Percentiles rank a stretch among this genome's conserved stretches.
phyloP scores from a whole-genome alignment of 1,140 invertebrate genomes.

The Zophobas atratus region DNA sequence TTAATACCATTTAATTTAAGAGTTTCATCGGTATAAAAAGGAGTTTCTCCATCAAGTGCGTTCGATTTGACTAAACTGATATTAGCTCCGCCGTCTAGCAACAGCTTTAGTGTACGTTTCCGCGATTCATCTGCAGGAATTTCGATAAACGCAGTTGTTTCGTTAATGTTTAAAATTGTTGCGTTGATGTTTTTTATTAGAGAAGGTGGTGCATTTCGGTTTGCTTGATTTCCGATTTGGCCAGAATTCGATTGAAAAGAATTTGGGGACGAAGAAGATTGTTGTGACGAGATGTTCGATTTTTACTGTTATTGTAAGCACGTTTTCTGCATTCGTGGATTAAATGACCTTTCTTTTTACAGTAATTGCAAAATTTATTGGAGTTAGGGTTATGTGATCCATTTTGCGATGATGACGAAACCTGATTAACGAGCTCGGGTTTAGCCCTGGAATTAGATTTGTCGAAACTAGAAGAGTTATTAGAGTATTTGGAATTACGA shows the following conservation, averaged over 20 bases:
- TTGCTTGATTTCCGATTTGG: constrained; percentile 4
- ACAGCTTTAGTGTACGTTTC: neutral
- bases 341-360: neutral
- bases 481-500: constrained; percentile 1
- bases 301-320: neutral
- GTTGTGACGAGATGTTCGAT: neutral
- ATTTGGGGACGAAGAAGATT: too few species aligned
- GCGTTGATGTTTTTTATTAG: neutral
- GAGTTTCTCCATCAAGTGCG: neutral
- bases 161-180: neutral
- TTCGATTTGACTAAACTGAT: constrained; percentile 4
- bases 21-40: neutral
- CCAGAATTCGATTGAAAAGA: neutral
- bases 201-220: neutral
- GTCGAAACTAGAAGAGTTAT: neutral
- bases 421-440: neutral
- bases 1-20: constrained; percentile 7
- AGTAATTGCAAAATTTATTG: constrained; percentile 16
- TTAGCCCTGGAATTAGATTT: neutral
- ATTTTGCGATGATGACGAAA: neutral
- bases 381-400: too few species aligned
- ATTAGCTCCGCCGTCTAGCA: neutral
- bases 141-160: constrained; percentile 3
- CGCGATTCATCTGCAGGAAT: constrained; percentile 5
- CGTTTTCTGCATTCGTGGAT: constrained; percentile 1